A percentile compares a stretch with the other conserved stretches of the same genome.
phyloP scores from a whole-genome alignment of 2,888 invertebrate genomes.

The Schizaphis graminum region DNA sequence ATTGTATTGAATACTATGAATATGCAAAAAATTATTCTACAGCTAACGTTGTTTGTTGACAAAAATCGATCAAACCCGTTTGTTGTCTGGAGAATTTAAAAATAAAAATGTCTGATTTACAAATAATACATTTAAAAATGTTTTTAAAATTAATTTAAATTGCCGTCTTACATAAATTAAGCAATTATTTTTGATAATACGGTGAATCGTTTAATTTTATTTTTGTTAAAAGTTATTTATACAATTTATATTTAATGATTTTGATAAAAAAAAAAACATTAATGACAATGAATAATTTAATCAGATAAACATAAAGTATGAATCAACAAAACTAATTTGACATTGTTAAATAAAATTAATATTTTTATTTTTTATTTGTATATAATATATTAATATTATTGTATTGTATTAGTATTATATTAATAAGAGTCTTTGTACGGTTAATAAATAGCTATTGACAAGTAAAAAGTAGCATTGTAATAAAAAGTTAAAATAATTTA shows the following conservation, averaged over 20 bases:
- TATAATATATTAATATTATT: not conserved
- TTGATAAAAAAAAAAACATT: not conserved
- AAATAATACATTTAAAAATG: not conserved
- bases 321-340: not conserved
- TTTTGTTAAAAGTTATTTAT: not conserved
- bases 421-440: not conserved
- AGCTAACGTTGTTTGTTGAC: not conserved
- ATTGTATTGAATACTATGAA: conserved; percentile 14
- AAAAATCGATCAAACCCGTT: conserved; percentile 15
- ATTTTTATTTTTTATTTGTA: not conserved
- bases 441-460: not conserved
- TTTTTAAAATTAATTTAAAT: not conserved
- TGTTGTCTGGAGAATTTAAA: not conserved
- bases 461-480: not conserved
- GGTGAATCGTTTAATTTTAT: not conserved
- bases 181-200: not conserved
- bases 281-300: not conserved
- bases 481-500: not conserved
- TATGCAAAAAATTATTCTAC: conserved; percentile 17
- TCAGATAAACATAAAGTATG: not conserved
- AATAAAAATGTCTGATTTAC: not conserved
- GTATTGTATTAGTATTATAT: not conserved
- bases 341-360: not conserved
- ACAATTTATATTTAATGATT: not conserved
- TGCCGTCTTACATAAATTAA: not conserved